Evolutionary conservation across 2,797 vertebrate genomes (phyloP).

Genomic region (Aviceda cuculoides): DNA sequence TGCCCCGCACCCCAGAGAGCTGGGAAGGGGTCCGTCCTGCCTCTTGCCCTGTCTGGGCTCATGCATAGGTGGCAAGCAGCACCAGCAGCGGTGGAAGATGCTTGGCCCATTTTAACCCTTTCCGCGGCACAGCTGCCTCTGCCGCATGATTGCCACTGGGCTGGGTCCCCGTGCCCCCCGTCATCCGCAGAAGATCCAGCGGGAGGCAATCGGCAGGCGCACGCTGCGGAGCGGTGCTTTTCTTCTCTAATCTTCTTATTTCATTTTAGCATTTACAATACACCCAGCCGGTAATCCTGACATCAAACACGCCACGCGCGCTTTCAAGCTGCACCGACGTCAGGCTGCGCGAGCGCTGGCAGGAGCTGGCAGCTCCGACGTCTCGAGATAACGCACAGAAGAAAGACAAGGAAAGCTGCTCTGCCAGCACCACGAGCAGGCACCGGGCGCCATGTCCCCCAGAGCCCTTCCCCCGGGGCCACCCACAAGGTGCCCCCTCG

Average conservation of each 20-base stretch:
- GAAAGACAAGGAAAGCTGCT: conserved; percentile 4
- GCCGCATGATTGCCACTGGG: not conserved
- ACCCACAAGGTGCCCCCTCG: not conserved
- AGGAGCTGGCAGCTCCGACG: conserved; percentile 48
- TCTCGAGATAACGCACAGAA: not conserved
- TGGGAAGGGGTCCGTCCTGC: not conserved
- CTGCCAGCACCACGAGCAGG: not conserved
- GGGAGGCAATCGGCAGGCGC: conserved; percentile 1
- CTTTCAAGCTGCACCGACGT: conserved; percentile 36
- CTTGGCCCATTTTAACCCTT: not conserved
- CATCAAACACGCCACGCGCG: conserved; percentile 62
- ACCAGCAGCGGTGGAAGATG: accelerated
- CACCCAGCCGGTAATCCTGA: conserved; percentile 66
- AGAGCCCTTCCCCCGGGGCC: not conserved
- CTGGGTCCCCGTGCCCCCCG: not conserved
- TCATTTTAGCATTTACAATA: conserved; percentile 68
- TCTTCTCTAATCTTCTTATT: conserved; percentile 69
- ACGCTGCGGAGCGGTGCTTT: conserved; percentile 36
- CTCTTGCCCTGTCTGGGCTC: not conserved
- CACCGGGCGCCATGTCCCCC: accelerated
- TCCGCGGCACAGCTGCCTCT: not conserved
- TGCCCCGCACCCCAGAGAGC: accelerated
- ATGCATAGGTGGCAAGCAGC: not conserved
- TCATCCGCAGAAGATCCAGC: not conserved
- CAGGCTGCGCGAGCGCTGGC: conserved; percentile 28